Conservation (phyloP, 2,888 invertebrate species). For the Caenorhabditis panamensis region DNA sequence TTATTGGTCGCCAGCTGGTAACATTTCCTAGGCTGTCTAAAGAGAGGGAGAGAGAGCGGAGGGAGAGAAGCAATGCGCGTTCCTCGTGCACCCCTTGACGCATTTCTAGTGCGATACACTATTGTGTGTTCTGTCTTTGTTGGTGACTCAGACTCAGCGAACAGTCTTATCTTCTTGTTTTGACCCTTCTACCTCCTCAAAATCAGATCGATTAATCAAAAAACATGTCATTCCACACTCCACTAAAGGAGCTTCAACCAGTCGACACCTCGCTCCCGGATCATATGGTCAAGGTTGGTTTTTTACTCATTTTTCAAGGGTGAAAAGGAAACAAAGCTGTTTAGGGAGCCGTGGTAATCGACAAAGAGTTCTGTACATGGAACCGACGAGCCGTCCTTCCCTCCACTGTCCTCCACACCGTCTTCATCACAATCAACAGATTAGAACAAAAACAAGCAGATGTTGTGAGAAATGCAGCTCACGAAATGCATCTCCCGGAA, state of each 20-base stretch:
- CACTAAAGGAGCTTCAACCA: slow-evolving; percentile 74
- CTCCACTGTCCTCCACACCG: slow-evolving; percentile 38
- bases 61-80: background rate
- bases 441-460: slow-evolving; percentile 52
- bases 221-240: slow-evolving; percentile 66
- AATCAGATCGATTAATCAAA: slow-evolving; percentile 17
- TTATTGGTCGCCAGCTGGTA: too few species aligned
- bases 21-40: too few species aligned
- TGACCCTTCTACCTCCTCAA: background rate
- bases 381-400: slow-evolving; percentile 48
- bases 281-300: slow-evolving; percentile 74
- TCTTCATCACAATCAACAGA: slow-evolving; percentile 61
- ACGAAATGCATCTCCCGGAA: slow-evolving; percentile 58
- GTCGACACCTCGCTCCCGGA: slow-evolving; percentile 74
- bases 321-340: background rate
- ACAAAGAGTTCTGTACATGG: slow-evolving; percentile 64
- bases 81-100: slow-evolving; percentile 2
- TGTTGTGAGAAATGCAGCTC: slow-evolving; percentile 47
- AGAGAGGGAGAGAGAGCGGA: too few species aligned
- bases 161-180: slow-evolving; percentile 49
- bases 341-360: slow-evolving; percentile 67
- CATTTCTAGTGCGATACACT: too few species aligned
- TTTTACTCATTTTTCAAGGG: too few species aligned
- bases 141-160: slow-evolving; percentile 46
- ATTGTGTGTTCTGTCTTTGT: slow-evolving; percentile 32